phyloP scores from a whole-genome alignment of 2,888 invertebrate species.

The Diarsia rubi region DNA sequence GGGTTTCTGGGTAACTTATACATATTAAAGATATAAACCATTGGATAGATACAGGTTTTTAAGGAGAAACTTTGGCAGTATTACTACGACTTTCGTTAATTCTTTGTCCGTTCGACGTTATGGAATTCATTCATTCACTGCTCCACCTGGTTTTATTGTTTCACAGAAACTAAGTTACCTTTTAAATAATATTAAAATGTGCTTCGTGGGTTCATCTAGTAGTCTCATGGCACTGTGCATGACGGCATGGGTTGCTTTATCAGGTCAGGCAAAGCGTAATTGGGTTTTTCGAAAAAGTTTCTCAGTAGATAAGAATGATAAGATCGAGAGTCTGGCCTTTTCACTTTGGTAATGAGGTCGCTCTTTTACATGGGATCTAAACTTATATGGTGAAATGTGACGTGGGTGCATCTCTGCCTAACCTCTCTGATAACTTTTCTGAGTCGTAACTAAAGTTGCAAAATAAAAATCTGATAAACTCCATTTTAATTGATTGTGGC shows the following conservation, averaged over 20 bases:
- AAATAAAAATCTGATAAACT: neutral
- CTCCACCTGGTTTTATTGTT: neutral
- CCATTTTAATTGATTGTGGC: neutral
- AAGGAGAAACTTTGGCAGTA: too few species aligned
- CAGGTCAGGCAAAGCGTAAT: neutral
- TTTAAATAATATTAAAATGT: neutral
- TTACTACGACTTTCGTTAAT: too few species aligned
- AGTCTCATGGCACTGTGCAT: neutral
- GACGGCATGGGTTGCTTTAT: neutral
- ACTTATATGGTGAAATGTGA: neutral
- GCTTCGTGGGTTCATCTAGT: neutral
- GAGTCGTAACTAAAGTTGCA: neutral
- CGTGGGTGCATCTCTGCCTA: neutral
- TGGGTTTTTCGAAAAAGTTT: neutral
- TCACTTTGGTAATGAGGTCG: neutral
- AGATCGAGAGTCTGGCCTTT: neutral
- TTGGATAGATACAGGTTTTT: too few species aligned
- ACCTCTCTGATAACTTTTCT: neutral
- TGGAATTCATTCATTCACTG: too few species aligned
- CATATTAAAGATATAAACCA: too few species aligned
- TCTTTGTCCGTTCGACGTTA: too few species aligned
- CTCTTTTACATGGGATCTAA: neutral
- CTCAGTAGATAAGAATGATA: neutral
- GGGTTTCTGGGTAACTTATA: too few species aligned
- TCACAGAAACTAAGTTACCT: neutral